Evolutionary conservation across 2,113 vertebrate species (phyloP).

Genomic region (Heterotis niloticus): DNA sequence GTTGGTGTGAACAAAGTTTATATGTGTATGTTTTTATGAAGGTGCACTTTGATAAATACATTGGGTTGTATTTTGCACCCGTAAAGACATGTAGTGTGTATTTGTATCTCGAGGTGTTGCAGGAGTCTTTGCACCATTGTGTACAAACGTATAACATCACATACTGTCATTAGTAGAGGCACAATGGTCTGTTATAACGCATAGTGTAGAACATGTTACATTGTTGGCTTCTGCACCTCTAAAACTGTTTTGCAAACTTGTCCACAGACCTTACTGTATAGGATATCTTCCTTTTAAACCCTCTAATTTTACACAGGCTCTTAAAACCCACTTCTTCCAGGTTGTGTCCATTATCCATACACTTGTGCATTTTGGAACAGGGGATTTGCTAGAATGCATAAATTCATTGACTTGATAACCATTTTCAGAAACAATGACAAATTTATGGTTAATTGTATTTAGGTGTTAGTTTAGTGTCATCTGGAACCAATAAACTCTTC

Average conservation of each 20-base stretch:
- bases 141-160: background rate
- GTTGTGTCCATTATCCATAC: background rate
- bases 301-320: constrained; percentile 10
- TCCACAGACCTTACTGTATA: too few relatives aligned
- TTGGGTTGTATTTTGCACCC: too few relatives aligned
- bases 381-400: background rate
- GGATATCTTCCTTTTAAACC: background rate
- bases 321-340: background rate
- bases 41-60: background rate
- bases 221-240: background rate
- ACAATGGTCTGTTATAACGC: background rate
- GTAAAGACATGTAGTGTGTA: too few relatives aligned
- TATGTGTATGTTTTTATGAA: background rate
- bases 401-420: background rate
- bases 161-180: background rate
- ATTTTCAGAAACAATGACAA: background rate
- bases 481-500: background rate
- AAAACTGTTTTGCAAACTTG: too few relatives aligned
- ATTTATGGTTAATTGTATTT: background rate
- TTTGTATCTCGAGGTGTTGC: too few relatives aligned
- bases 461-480: background rate
- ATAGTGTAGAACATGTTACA: background rate
- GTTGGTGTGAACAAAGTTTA: background rate
- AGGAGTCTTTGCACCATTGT: background rate
- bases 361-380: background rate